Evolutionary conservation across 2,888 invertebrate species (phyloP).

Genomic region (Harpalus rufipes): DNA sequence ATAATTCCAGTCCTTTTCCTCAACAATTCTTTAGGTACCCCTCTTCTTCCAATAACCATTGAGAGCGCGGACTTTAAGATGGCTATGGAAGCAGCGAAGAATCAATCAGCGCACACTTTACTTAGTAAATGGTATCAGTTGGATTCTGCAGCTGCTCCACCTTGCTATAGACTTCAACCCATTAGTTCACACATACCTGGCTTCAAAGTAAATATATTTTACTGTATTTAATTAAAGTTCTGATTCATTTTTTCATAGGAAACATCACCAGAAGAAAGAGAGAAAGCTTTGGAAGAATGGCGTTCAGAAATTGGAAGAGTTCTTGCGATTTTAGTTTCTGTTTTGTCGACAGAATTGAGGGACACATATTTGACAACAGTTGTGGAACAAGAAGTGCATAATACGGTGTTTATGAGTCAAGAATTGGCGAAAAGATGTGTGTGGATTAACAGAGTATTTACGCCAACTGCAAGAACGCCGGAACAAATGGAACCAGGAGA

Average conservation of each 20-base stretch:
- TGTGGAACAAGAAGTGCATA: constrained; percentile 91
- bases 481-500: constrained; percentile 80
- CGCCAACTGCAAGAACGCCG: constrained; percentile 80
- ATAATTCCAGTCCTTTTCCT: constrained; percentile 89
- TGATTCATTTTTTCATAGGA: constrained; percentile 69
- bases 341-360: constrained; percentile 86
- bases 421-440: constrained; percentile 89
- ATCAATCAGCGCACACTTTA: constrained; percentile 80
- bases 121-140: constrained; percentile 86
- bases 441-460: constrained; percentile 85
- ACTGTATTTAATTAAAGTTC: neutral
- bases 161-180: constrained; percentile 86
- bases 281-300: constrained; percentile 79
- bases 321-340: constrained; percentile 84
- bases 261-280: constrained; percentile 77
- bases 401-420: constrained; percentile 88
- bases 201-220: constrained; percentile 75
- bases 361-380: constrained; percentile 90
- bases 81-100: constrained; percentile 84
- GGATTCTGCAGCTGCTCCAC: constrained; percentile 86
- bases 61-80: constrained; percentile 89
- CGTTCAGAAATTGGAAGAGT: constrained; percentile 81
- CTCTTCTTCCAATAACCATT: constrained; percentile 87
- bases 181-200: constrained; percentile 80
- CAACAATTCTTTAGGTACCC: constrained; percentile 88